Evolutionary conservation across 2,113 vertebrate species (phyloP).

Genomic region (Nesoenas mayeri): DNA sequence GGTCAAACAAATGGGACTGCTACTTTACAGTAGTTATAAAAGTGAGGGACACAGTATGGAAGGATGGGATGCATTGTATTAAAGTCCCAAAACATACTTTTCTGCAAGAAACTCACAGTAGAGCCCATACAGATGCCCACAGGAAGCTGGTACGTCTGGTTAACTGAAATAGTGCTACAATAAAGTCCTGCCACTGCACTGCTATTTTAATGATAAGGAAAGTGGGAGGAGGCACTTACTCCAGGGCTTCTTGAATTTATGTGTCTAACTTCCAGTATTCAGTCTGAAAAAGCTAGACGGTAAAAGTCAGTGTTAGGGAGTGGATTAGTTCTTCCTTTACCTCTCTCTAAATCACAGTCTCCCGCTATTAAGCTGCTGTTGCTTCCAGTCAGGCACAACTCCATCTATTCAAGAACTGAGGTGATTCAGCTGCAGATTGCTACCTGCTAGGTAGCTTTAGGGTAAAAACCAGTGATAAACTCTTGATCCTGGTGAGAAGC

Average conservation of each 20-base stretch:
- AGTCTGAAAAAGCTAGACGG: neutral
- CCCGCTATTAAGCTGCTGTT: neutral
- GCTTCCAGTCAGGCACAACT: neutral
- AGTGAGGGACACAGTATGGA: neutral
- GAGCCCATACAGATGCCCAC: neutral
- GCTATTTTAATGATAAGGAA: neutral
- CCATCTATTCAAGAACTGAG: neutral
- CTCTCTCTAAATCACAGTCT: conserved; percentile 39
- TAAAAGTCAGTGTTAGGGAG: neutral
- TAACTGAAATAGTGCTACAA: neutral
- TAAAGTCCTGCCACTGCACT: neutral
- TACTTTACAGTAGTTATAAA: neutral
- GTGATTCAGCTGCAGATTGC: neutral
- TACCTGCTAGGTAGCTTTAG: neutral
- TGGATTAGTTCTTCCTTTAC: neutral
- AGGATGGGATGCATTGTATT: neutral
- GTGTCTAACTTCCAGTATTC: neutral
- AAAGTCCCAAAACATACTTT: neutral
- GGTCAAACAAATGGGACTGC: neutral
- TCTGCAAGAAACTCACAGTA: neutral
- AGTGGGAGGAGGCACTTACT: neutral
- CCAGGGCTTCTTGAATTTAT: neutral
- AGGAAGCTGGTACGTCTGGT: neutral
- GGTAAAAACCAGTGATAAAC: neutral
- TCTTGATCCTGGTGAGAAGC: neutral